phyloP scores from a whole-genome alignment of 2,888 invertebrate genomes.

The Rhaphigaster nebulosa region DNA sequence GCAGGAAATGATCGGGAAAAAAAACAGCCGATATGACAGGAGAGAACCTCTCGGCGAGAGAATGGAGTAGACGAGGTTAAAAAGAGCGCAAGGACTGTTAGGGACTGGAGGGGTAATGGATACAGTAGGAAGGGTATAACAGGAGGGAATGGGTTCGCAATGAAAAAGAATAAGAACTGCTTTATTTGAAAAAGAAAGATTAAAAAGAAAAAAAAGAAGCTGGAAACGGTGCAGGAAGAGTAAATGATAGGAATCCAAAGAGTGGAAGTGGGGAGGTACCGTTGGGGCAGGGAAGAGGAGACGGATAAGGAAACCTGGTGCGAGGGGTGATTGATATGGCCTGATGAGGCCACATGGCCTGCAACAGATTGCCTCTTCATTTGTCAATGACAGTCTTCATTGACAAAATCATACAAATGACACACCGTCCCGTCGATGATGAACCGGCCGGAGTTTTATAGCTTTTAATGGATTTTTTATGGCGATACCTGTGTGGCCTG shows the following conservation, averaged over 20 bases:
- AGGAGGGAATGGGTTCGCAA: slow-evolving; percentile 33
- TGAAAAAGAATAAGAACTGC: slow-evolving; percentile 30
- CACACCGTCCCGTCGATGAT: slow-evolving; percentile 9
- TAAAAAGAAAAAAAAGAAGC: slow-evolving; percentile 35
- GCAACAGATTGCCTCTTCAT: slow-evolving; percentile 51
- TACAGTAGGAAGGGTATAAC: slow-evolving; percentile 24
- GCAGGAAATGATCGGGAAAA: slow-evolving; percentile 8
- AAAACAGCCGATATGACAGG: slow-evolving; percentile 3
- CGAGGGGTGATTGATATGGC: slow-evolving; percentile 48
- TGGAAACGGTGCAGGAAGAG: slow-evolving; percentile 54
- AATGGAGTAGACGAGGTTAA: slow-evolving; percentile 4
- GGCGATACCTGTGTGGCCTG: slow-evolving; percentile 52
- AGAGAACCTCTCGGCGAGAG: not conserved
- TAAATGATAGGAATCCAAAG: slow-evolving; percentile 52
- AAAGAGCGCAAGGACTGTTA: slow-evolving; percentile 39
- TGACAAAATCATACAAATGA: slow-evolving; percentile 58
- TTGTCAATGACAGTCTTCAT: slow-evolving; percentile 54
- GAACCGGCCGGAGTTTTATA: slow-evolving; percentile 46
- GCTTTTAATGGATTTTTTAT: slow-evolving; percentile 57
- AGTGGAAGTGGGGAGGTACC: slow-evolving; percentile 51
- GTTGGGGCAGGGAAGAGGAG: slow-evolving; percentile 41
- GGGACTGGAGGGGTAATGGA: not conserved
- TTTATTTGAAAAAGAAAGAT: slow-evolving; percentile 46
- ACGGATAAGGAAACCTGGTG: slow-evolving; percentile 44
- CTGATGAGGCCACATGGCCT: slow-evolving; percentile 52